Conservation (phyloP, 2,888 invertebrate genomes). For the Mythimna albipuncta region DNA sequence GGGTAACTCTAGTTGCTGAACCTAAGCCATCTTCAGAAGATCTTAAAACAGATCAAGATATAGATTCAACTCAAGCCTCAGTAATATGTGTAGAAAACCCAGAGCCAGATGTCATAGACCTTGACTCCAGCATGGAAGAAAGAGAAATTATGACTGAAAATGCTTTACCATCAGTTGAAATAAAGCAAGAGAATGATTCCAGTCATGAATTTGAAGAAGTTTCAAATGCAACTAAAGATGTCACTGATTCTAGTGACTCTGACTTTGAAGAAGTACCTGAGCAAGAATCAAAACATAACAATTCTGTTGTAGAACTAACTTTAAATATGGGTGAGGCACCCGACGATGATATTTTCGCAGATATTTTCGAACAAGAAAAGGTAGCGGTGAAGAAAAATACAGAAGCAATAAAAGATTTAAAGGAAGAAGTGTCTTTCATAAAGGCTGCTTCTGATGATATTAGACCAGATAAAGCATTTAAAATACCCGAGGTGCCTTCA, state of each 20-base stretch:
- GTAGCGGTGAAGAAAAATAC: not conserved
- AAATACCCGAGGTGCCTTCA: conserved; percentile 43
- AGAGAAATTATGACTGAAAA: conserved; percentile 20
- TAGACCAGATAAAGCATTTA: conserved; percentile 55
- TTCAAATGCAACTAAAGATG: conserved; percentile 46
- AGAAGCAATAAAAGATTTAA: conserved; percentile 22
- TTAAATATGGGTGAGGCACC: conserved; percentile 78
- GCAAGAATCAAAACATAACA: conserved; percentile 71
- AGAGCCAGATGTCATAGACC: conserved; percentile 72
- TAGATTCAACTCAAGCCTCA: conserved; percentile 75
- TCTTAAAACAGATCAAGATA: conserved; percentile 46
- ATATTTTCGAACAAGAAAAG: conserved; percentile 88
- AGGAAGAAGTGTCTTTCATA: conserved; percentile 30
- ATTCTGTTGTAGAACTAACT: conserved; percentile 86
- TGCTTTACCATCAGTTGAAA: conserved; percentile 2
- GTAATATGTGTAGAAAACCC: conserved; percentile 76
- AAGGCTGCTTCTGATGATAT: conserved; percentile 33
- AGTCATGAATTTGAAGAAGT: conserved; percentile 50
- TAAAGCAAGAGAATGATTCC: conserved; percentile 45
- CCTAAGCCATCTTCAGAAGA: conserved; percentile 37
- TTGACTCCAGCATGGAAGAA: conserved; percentile 78
- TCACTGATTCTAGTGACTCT: conserved; percentile 82
- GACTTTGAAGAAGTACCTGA: conserved; percentile 90
- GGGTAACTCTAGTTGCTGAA: conserved; percentile 36
- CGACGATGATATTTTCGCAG: conserved; percentile 93